Evolutionary conservation across 2,113 vertebrate genomes (phyloP).

Genomic region (Fulica atra): DNA sequence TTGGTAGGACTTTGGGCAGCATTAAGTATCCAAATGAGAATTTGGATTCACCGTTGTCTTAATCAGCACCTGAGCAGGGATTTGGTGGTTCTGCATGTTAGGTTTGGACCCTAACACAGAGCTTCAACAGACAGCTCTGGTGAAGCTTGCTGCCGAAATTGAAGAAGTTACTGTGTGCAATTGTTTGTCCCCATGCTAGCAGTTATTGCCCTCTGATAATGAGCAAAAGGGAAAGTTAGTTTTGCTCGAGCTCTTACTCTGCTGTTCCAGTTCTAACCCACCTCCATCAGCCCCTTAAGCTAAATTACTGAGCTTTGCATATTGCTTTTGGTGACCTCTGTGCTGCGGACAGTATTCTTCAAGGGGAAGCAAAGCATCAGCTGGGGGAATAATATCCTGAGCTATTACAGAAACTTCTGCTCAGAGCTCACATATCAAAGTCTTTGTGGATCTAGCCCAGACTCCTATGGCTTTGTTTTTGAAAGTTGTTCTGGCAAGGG

Average conservation of each 20-base stretch:
- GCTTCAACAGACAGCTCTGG: background rate
- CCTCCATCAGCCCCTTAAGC: background rate
- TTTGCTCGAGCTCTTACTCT: background rate
- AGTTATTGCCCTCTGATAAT: background rate
- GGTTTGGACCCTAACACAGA: background rate
- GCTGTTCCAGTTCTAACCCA: background rate
- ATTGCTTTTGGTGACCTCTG: slow-evolving; percentile 1
- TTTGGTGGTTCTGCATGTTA: background rate
- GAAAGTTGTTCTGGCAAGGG: slow-evolving; percentile 9
- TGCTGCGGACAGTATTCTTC: background rate
- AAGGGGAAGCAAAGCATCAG: background rate
- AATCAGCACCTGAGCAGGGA: background rate
- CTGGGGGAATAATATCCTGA: background rate
- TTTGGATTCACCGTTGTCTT: background rate
- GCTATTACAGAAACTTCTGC: slow-evolving; percentile 1
- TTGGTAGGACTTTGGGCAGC: background rate
- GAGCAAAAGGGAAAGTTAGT: background rate
- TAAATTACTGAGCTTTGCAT: background rate
- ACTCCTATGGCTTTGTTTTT: background rate
- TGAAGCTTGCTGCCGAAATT: background rate
- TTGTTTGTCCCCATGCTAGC: background rate
- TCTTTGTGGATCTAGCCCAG: background rate
- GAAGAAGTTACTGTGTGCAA: background rate
- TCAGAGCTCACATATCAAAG: background rate
- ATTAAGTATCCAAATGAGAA: background rate